phyloP scores from a whole-genome alignment of 2,113 vertebrate genomes.

The Hipposideros armiger region DNA sequence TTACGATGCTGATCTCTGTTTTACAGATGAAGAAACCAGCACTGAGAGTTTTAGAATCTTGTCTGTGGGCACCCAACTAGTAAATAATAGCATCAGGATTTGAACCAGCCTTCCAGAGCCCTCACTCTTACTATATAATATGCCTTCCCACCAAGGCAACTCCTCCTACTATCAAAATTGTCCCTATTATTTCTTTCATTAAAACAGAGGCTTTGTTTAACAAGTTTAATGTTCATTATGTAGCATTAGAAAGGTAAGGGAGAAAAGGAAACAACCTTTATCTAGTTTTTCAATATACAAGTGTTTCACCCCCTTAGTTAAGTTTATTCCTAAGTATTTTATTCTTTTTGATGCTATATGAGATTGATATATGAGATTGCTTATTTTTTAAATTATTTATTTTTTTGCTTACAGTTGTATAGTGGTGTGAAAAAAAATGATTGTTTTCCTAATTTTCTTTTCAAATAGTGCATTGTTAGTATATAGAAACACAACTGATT shows the following conservation, averaged over 20 bases:
- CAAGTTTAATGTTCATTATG: background rate
- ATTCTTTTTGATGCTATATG: background rate
- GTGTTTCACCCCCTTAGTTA: background rate
- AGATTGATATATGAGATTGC: background rate
- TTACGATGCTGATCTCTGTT: background rate
- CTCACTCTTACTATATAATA: background rate
- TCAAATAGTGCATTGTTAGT: background rate
- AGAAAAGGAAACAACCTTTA: background rate
- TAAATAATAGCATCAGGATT: background rate
- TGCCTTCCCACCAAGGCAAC: background rate
- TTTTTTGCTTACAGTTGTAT: too few species aligned
- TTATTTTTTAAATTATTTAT: too few species aligned
- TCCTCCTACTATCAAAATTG: background rate
- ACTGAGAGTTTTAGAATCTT: background rate
- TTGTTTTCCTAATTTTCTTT: background rate
- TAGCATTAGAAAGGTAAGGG: background rate
- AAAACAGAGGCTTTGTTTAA: background rate
- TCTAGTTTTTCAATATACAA: background rate
- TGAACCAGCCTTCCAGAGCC: background rate
- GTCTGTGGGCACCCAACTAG: background rate
- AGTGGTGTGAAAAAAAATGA: too few species aligned
- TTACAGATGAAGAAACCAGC: background rate
- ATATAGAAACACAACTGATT: background rate
- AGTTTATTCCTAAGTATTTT: background rate
- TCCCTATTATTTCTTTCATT: background rate